Evolutionary conservation across 2,113 vertebrate species (phyloP).

Genomic region (Xiphorhynchus elegans): DNA sequence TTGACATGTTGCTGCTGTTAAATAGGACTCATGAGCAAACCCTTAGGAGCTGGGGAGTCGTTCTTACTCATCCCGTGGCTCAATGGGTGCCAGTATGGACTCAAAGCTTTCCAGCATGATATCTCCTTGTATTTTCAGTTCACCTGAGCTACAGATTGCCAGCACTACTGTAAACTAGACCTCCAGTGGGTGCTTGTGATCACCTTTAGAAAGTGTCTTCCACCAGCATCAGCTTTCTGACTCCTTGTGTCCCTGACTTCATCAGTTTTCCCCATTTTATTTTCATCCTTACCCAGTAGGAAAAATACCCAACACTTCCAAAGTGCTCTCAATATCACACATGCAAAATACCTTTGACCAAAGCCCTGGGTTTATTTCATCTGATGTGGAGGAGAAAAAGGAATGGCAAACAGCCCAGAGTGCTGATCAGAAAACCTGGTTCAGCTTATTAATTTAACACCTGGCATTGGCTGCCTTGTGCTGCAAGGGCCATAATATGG

Average conservation of each 20-base stretch:
- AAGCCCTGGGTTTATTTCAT: slow-evolving; percentile 38
- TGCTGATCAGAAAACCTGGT: slow-evolving; percentile 46
- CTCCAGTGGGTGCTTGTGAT: neutral
- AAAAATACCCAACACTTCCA: neutral
- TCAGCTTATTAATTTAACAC: slow-evolving; percentile 67
- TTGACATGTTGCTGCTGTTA: neutral
- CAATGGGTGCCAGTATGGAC: neutral
- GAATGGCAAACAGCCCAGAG: slow-evolving; percentile 59
- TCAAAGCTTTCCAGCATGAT: neutral
- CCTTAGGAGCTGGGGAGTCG: neutral
- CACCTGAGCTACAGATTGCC: no score
- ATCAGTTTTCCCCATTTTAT: neutral
- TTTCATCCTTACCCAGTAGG: neutral
- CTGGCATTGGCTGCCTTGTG: slow-evolving; percentile 35
- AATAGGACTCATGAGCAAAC: neutral
- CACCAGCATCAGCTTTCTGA: neutral
- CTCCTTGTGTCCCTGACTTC: neutral
- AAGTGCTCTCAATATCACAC: neutral
- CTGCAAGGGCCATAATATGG: slow-evolving; percentile 33
- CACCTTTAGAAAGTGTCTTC: neutral
- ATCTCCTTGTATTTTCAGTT: neutral
- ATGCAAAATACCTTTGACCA: slow-evolving; percentile 3
- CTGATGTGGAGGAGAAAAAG: slow-evolving; percentile 25
- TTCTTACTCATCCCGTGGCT: neutral
- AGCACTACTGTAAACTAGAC: neutral